These are phyloP conservation scores for Disparrhopalites patrizii DNA, from an alignment of 2,888 invertebrate species.

Conservation along the genomic window DNA sequence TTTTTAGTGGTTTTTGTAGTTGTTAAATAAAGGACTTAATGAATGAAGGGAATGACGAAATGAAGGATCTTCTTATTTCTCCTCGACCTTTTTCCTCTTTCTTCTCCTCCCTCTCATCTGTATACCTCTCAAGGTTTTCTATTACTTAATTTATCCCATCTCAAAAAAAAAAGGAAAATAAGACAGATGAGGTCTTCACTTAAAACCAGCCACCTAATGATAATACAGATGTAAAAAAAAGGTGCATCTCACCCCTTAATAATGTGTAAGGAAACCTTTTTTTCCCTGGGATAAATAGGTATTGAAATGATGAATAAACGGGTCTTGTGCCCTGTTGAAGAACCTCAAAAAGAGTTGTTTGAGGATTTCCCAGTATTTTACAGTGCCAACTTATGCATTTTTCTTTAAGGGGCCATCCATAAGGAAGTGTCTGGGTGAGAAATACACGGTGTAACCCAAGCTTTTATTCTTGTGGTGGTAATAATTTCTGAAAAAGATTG, in stretches of 20 bases:
- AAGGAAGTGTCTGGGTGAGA: background rate
- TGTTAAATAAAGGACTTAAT: background rate
- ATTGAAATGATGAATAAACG: no score
- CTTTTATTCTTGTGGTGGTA: no score
- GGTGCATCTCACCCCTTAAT: background rate
- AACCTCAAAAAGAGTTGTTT: background rate
- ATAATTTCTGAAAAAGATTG: no score
- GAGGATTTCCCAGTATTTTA: background rate
- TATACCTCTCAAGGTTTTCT: background rate
- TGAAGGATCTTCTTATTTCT: background rate
- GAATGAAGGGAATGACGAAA: background rate
- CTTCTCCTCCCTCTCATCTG: background rate
- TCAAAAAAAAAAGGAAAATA: background rate
- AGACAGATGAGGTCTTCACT: slow-evolving; percentile 13
- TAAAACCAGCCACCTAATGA: slow-evolving; percentile 2
- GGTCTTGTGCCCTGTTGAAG: background rate
- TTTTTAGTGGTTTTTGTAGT: no score
- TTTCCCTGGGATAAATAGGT: no score
- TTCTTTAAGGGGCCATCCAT: background rate
- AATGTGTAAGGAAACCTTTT: no score
- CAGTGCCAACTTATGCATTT: background rate
- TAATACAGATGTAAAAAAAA: background rate
- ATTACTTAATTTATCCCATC: slow-evolving; percentile 11
- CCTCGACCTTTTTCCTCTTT: background rate
- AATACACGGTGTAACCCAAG: no score